Evolutionary conservation across 1,140 invertebrate species (phyloP).

Genomic region (Nylanderia fulva): DNA sequence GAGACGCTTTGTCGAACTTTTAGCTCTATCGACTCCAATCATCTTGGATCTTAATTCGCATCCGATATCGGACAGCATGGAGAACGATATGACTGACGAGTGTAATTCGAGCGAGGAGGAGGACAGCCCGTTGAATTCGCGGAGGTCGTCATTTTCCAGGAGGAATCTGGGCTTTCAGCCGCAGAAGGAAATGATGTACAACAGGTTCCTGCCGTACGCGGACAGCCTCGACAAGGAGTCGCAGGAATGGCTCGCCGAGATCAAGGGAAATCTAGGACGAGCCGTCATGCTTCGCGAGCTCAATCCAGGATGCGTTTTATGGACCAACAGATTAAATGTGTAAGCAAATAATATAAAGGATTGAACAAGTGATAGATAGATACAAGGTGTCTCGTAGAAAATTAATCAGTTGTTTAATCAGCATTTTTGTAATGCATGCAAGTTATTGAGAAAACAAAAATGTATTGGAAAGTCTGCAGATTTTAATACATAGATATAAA

Average conservation of each 20-base stretch:
- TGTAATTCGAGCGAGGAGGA: neutral
- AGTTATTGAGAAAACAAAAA: too few relatives aligned
- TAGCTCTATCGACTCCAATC: neutral
- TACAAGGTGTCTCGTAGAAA: too few relatives aligned
- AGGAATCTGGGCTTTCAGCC: slow-evolving; percentile 8
- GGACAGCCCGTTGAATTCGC: neutral
- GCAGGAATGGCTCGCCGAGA: slow-evolving; percentile 86
- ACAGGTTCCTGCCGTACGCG: slow-evolving; percentile 90
- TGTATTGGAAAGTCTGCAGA: too few relatives aligned
- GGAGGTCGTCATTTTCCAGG: neutral
- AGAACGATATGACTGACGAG: neutral
- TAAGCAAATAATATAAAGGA: too few relatives aligned
- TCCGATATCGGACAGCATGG: too few relatives aligned
- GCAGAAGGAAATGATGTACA: slow-evolving; percentile 89
- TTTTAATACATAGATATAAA: too few relatives aligned
- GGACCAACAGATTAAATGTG: slow-evolving; percentile 89
- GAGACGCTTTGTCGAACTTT: neutral
- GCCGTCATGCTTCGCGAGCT: slow-evolving; percentile 90
- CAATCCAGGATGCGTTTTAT: slow-evolving; percentile 88
- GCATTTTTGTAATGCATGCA: too few relatives aligned
- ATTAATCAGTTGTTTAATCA: too few relatives aligned
- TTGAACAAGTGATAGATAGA: too few relatives aligned
- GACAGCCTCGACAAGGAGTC: slow-evolving; percentile 89
- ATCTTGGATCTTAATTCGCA: too few relatives aligned
- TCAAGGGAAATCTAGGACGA: slow-evolving; percentile 90